Percentiles rank a stretch among this genome's conserved stretches.
These are phyloP conservation scores for Tachina grossa DNA, from an alignment of 2,888 invertebrate species.

Conservation along the genomic window DNA sequence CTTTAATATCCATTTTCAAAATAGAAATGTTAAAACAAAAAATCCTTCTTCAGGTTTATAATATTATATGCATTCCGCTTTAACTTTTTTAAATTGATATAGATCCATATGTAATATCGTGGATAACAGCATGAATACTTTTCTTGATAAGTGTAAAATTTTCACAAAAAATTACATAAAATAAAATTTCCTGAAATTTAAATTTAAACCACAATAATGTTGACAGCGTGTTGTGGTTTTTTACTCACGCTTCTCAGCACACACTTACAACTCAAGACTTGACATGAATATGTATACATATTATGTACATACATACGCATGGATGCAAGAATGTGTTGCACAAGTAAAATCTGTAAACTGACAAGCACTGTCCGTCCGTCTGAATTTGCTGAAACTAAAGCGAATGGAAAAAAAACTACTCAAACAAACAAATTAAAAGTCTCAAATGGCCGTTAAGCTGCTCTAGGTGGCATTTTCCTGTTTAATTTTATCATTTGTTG, in stretches of 20 bases:
- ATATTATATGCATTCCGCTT: no score
- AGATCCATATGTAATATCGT: no score
- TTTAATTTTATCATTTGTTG: conserved; percentile 18
- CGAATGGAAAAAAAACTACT: conserved; percentile 4
- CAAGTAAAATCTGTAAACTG: not conserved
- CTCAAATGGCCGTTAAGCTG: conserved; percentile 62
- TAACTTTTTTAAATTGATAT: no score
- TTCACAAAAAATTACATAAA: conserved; percentile 28
- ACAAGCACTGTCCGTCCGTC: conserved; percentile 15
- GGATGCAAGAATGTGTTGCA: conserved; percentile 5
- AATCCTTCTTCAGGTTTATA: no score
- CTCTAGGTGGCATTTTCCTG: conserved; percentile 32
- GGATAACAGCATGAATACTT: conserved; percentile 1
- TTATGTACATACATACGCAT: not conserved
- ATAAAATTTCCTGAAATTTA: conserved; percentile 69
- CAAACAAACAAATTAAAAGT: conserved; percentile 46
- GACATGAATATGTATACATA: conserved; percentile 41
- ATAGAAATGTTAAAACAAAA: no score
- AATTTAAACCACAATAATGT: conserved; percentile 78
- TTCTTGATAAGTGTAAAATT: not conserved
- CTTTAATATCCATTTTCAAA: no score
- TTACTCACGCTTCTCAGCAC: conserved; percentile 70
- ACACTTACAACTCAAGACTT: conserved; percentile 56
- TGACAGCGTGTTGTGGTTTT: conserved; percentile 79
- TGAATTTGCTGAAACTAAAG: conserved; percentile 22